A percentile compares a stretch with the other conserved stretches of the same genome.
These are phyloP conservation scores for Digitonthophagus gazella DNA, from an alignment of 2,888 invertebrate species.

Conservation along the genomic window DNA sequence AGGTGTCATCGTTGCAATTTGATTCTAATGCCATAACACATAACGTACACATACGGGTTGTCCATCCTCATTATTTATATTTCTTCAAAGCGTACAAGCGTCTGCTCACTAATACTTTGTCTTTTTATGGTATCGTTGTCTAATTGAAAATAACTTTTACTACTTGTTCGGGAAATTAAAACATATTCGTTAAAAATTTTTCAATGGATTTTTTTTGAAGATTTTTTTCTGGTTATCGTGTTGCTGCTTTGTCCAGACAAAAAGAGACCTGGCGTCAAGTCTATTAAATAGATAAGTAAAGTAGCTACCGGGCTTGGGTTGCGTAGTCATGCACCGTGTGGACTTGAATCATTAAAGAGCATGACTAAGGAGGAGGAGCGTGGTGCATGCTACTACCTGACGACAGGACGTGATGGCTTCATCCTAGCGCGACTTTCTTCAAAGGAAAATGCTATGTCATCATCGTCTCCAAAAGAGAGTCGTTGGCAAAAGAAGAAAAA, in stretches of 20 bases:
- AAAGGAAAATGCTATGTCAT: not conserved
- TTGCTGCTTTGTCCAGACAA: not conserved
- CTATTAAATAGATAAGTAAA: conserved; percentile 51
- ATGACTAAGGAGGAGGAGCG: conserved; percentile 39
- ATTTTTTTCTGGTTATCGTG: not conserved
- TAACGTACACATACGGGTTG: not conserved
- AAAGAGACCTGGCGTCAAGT: conserved; percentile 45
- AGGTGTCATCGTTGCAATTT: not conserved
- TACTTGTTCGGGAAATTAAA: too few relatives aligned
- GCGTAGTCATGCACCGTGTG: conserved; percentile 43
- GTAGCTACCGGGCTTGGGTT: conserved; percentile 51
- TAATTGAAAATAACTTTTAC: too few relatives aligned
- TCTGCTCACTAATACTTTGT: too few relatives aligned
- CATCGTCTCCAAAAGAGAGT: too few relatives aligned
- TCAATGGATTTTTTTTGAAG: not conserved
- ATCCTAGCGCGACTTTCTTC: not conserved
- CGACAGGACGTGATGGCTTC: not conserved
- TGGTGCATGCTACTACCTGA: conserved; percentile 5
- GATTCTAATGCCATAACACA: not conserved
- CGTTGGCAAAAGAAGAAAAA: not conserved
- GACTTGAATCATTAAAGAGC: conserved; percentile 49
- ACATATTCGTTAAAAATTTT: too few relatives aligned
- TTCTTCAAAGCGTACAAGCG: too few relatives aligned
- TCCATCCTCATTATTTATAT: not conserved
- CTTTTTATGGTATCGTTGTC: too few relatives aligned